phyloP scores from a whole-genome alignment of 1,140 invertebrate species.

The Argopecten irradians region DNA sequence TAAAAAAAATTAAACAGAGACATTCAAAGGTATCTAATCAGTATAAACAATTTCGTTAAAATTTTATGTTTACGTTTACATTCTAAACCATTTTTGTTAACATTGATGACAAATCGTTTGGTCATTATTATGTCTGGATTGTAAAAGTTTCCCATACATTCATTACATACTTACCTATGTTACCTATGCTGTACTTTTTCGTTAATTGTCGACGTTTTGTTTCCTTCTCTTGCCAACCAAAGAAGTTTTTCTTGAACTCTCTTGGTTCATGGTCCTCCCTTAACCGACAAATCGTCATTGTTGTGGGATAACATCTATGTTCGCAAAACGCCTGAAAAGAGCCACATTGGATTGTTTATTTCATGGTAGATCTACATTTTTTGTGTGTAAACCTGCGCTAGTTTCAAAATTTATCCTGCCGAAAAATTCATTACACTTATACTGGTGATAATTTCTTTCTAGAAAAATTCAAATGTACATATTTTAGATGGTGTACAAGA shows the following conservation, averaged over 20 bases:
- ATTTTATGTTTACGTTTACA: neutral
- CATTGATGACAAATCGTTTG: neutral
- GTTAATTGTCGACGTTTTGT: conserved; percentile 44
- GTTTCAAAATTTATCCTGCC: too few species aligned
- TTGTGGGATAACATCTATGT: conserved; percentile 53
- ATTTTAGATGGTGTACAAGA: too few species aligned
- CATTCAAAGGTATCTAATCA: too few species aligned
- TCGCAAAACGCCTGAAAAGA: conserved; percentile 52
- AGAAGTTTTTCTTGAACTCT: conserved; percentile 55
- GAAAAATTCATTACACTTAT: too few species aligned
- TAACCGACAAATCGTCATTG: conserved; percentile 52
- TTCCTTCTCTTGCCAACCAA: conserved; percentile 55
- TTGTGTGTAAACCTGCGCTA: too few species aligned
- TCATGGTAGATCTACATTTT: too few species aligned
- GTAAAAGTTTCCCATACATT: neutral
- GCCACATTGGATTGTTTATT: too few species aligned
- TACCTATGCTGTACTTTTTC: conserved; percentile 54
- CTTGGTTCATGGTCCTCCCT: conserved; percentile 53
- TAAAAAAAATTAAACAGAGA: neutral
- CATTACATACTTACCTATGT: conserved; percentile 49
- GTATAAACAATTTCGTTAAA: neutral
- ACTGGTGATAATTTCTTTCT: too few species aligned
- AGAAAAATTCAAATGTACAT: too few species aligned
- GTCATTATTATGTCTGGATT: neutral
- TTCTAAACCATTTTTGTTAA: neutral